Evolutionary conservation across 2,113 vertebrate species (phyloP).

Genomic region (Origma solitaria): DNA sequence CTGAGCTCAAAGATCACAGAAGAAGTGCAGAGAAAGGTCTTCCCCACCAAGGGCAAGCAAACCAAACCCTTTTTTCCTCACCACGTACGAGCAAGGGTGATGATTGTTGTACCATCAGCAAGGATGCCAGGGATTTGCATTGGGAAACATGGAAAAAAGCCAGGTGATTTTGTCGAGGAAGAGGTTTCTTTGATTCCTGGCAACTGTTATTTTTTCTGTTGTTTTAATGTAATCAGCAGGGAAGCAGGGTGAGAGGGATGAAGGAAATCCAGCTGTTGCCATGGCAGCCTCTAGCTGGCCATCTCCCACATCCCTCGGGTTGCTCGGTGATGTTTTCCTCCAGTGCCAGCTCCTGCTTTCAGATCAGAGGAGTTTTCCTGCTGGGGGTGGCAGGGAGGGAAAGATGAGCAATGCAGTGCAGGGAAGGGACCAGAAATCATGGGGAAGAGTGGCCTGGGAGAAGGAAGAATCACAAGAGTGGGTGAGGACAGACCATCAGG

Average conservation of each 20-base stretch:
- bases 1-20: not conserved
- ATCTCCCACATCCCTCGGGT: not conserved
- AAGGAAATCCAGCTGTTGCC: conserved; percentile 62
- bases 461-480: not conserved
- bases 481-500: not conserved
- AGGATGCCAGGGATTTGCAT: not conserved
- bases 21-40: not conserved
- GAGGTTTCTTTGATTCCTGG: not conserved
- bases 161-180: not conserved
- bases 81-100: not conserved
- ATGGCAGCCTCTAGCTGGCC: conserved; percentile 48
- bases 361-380: not conserved
- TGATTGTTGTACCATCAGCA: not conserved
- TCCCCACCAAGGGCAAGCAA: not conserved
- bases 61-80: not conserved
- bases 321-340: not conserved
- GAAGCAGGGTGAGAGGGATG: not conserved
- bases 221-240: not conserved
- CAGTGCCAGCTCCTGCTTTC: not conserved
- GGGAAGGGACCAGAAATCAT: not conserved
- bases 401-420: not conserved
- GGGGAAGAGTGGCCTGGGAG: not conserved
- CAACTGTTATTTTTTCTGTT: not conserved
- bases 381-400: not conserved
- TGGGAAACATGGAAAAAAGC: not conserved